Conservation (phyloP, 2,113 vertebrate species). For the Eulemur rufifrons region DNA sequence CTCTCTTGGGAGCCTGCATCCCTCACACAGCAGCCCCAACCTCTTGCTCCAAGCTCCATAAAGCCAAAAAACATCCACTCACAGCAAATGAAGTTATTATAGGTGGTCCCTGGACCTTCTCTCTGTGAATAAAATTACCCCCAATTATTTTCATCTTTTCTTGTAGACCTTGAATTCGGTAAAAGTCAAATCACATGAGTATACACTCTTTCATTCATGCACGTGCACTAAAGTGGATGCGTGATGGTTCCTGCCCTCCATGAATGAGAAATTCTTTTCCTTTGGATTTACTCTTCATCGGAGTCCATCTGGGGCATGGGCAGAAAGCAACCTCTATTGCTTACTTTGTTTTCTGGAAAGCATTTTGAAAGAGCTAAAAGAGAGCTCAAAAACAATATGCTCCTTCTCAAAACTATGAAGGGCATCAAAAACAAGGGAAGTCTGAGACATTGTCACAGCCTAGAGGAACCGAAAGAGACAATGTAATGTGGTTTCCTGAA, state of each 20-base stretch:
- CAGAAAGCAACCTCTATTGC: neutral
- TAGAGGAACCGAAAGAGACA: neutral
- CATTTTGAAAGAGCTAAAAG: neutral
- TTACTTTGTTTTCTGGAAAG: neutral
- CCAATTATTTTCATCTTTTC: neutral
- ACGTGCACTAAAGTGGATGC: neutral
- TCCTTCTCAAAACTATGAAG: neutral
- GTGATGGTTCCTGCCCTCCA: neutral
- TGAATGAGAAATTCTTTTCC: neutral
- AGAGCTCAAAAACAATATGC: neutral
- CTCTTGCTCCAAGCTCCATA: neutral
- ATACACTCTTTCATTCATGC: neutral
- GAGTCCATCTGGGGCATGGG: neutral
- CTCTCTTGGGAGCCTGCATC: neutral
- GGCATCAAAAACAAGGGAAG: neutral
- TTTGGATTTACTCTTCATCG: neutral
- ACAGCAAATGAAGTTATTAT: neutral
- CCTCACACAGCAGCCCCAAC: neutral
- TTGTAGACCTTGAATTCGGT: neutral
- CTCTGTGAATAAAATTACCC: neutral
- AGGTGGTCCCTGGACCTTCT: neutral
- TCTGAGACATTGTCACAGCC: neutral
- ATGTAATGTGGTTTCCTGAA: neutral
- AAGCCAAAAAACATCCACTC: slow-evolving; percentile 6
- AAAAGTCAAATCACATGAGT: neutral